Evolutionary conservation across 2,888 invertebrate genomes (phyloP).

Genomic region (Rotaria socialis): DNA sequence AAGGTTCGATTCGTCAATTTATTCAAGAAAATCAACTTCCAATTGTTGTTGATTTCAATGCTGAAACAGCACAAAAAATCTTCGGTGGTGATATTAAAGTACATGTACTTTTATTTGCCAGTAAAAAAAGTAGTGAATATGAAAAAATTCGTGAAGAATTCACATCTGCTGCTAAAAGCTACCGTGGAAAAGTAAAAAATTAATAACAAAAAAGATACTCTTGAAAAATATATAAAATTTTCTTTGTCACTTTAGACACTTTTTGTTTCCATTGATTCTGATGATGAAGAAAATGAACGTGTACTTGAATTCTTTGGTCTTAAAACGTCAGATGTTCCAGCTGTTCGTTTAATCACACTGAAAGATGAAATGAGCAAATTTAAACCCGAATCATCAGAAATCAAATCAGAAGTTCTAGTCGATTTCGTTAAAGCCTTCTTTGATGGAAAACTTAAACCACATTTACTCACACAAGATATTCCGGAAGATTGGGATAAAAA

Average conservation of each 20-base stretch:
- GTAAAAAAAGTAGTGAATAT: constrained; percentile 71
- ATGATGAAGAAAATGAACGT: constrained; percentile 88
- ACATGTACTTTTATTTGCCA: constrained; percentile 88
- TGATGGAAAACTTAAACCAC: constrained; percentile 84
- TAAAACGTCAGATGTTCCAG: constrained; percentile 73
- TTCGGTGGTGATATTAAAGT: constrained; percentile 96
- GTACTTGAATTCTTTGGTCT: constrained; percentile 99
- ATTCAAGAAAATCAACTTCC: constrained; percentile 79
- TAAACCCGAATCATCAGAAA: constrained; percentile 72
- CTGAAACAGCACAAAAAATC: constrained; percentile 89
- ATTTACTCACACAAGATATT: constrained; percentile 83
- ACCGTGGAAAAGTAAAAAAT: constrained; percentile 66
- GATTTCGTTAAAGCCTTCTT: constrained; percentile 82
- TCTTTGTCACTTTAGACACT: constrained; percentile 65
- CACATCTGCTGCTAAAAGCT: constrained; percentile 77
- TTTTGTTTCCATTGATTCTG: constrained; percentile 89
- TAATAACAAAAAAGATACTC: no score
- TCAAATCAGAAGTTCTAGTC: constrained; percentile 68
- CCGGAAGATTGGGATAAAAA: constrained; percentile 94
- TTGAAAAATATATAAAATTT: not conserved
- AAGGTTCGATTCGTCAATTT: constrained; percentile 74
- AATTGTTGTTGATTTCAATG: constrained; percentile 87
- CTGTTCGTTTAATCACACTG: constrained; percentile 81
- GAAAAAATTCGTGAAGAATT: constrained; percentile 74
- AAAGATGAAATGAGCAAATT: constrained; percentile 93